Evolutionary conservation across 2,797 vertebrate genomes (phyloP).

Genomic region (Chrysocyon brachyurus): DNA sequence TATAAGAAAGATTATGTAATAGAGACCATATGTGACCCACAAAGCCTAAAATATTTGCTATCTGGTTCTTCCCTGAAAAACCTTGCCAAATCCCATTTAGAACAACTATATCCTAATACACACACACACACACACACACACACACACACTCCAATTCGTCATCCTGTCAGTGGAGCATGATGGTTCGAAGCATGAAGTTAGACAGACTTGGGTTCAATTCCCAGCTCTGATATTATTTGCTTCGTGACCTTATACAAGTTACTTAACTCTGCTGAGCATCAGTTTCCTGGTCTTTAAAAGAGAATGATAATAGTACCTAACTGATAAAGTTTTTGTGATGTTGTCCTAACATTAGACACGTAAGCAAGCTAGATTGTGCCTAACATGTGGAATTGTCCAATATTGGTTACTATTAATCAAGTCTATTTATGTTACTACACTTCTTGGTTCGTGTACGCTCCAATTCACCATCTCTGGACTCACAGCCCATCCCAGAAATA

Average conservation of each 20-base stretch:
- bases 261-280: background rate
- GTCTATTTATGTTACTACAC: background rate
- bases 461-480: background rate
- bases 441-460: background rate
- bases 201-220: background rate
- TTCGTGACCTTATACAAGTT: background rate
- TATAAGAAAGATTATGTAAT: background rate
- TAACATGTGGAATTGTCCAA: background rate
- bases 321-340: background rate
- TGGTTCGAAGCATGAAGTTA: background rate
- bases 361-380: background rate
- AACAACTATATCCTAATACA: background rate
- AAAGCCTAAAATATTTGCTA: conserved; percentile 26
- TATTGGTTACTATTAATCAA: background rate
- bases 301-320: background rate
- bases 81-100: background rate
- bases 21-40: background rate
- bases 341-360: background rate
- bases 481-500: background rate
- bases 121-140: background rate
- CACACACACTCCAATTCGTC: background rate
- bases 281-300: background rate
- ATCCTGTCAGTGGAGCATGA: background rate
- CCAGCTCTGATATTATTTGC: conserved; percentile 10
- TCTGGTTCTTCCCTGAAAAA: background rate